Percentiles rank a stretch among this genome's conserved stretches.
Evolutionary conservation across 2,113 vertebrate genomes (phyloP).

Genomic region (Raja brachyura): DNA sequence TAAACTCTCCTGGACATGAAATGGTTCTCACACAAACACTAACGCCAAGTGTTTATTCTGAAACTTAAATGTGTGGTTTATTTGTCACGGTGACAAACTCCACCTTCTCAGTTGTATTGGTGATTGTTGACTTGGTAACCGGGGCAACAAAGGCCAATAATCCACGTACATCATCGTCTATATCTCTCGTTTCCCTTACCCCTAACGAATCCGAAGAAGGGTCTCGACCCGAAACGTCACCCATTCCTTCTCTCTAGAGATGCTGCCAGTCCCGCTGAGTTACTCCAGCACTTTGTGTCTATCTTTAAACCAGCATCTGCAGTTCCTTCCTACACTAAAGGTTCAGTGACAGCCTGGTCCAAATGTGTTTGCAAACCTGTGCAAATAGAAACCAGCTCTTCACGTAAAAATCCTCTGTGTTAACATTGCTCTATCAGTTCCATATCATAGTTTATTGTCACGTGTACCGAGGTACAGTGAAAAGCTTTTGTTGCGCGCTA

Average conservation of each 20-base stretch:
- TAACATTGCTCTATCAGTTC: neutral
- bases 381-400: neutral
- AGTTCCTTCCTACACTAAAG: too few relatives aligned
- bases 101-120: neutral
- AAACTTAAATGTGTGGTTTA: neutral
- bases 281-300: too few relatives aligned
- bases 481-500: too few relatives aligned
- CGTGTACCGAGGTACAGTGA: too few relatives aligned
- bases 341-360: neutral
- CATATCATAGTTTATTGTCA: too few relatives aligned
- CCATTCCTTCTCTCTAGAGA: too few relatives aligned
- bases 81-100: neutral
- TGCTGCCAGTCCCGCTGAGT: too few relatives aligned
- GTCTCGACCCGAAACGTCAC: too few relatives aligned
- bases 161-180: too few relatives aligned
- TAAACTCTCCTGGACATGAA: neutral
- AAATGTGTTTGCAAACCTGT: neutral
- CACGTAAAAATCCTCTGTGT: neutral
- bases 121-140: conserved; percentile 4
- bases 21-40: neutral
- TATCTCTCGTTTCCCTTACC: too few relatives aligned
- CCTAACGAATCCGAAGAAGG: too few relatives aligned
- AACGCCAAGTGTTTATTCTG: neutral
- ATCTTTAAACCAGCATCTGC: too few relatives aligned
- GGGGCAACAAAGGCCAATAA: neutral